phyloP scores from a whole-genome alignment of 2,888 invertebrate genomes.

The Scotopteryx bipunctaria region DNA sequence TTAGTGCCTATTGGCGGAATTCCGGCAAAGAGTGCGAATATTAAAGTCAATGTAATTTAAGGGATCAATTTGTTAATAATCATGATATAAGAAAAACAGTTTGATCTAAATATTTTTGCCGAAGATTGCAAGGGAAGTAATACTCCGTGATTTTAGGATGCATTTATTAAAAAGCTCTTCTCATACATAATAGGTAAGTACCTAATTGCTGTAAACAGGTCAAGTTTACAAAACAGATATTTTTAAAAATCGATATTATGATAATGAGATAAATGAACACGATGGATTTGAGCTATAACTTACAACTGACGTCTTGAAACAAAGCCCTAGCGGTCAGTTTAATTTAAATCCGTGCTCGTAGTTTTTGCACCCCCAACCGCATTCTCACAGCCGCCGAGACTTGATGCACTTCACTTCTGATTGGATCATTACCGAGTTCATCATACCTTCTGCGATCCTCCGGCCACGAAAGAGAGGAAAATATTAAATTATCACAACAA shows the following conservation, averaged over 20 bases:
- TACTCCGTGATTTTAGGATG: too few species aligned
- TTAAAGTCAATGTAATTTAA: conserved; percentile 58
- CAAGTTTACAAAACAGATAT: too few species aligned
- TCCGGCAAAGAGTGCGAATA: conserved; percentile 64
- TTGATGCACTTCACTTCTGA: conserved; percentile 83
- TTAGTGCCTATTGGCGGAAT: conserved; percentile 70
- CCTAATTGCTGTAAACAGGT: too few species aligned
- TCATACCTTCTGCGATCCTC: conserved; percentile 81
- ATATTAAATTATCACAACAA: conserved; percentile 38
- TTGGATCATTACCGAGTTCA: conserved; percentile 84
- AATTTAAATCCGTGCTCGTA: conserved; percentile 78
- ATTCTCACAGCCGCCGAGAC: conserved; percentile 80
- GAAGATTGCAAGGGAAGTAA: conserved; percentile 37
- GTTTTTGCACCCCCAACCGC: conserved; percentile 83
- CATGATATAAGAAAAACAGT: conserved; percentile 47
- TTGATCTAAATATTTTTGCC: conserved; percentile 36
- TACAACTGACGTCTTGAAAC: conserved; percentile 47
- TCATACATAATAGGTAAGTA: background rate
- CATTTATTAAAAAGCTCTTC: background rate
- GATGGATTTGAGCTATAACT: conserved; percentile 29
- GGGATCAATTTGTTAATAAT: conserved; percentile 48
- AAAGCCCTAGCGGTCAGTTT: conserved; percentile 74
- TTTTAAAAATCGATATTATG: too few species aligned
- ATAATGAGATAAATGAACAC: conserved; percentile 22
- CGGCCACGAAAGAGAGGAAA: conserved; percentile 64